Evolutionary conservation across 1,140 invertebrate genomes (phyloP).

Genomic region (Drosophila varians): DNA sequence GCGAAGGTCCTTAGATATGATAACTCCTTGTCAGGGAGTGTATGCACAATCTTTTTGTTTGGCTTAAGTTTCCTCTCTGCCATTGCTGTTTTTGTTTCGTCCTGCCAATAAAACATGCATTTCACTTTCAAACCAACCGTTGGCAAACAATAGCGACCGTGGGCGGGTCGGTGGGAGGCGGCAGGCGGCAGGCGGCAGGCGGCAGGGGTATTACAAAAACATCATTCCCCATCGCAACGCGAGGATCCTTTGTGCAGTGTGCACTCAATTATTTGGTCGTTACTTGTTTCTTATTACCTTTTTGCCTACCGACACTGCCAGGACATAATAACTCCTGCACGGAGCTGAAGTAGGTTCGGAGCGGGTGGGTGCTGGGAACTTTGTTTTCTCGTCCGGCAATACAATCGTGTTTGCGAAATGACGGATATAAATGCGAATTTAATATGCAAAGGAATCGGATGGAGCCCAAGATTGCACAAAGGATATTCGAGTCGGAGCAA

Average conservation of each 20-base stretch:
- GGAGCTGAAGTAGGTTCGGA: slow-evolving; percentile 3
- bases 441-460: slow-evolving; percentile 37
- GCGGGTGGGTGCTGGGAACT: slow-evolving; percentile 3
- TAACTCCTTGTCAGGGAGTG: slow-evolving; percentile 3
- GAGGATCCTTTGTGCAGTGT: slow-evolving; percentile 61
- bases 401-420: slow-evolving; percentile 54
- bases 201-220: slow-evolving; percentile 13
- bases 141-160: slow-evolving; percentile 17
- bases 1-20: background rate
- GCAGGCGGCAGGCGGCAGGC: too few relatives aligned
- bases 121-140: slow-evolving; percentile 34
- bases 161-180: background rate
- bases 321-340: slow-evolving; percentile 43
- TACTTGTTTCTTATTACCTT: slow-evolving; percentile 60
- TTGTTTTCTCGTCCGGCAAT: slow-evolving; percentile 34
- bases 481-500: slow-evolving; percentile 4
- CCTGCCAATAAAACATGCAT: slow-evolving; percentile 63
- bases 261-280: slow-evolving; percentile 75
- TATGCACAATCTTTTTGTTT: slow-evolving; percentile 14
- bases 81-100: slow-evolving; percentile 32
- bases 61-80: slow-evolving; percentile 16
- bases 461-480: slow-evolving; percentile 7
- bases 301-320: slow-evolving; percentile 23
- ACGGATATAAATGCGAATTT: slow-evolving; percentile 59
- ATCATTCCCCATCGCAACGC: slow-evolving; percentile 25